phyloP scores from a whole-genome alignment of 2,113 vertebrate genomes.

The Psittacula cyanocephala region DNA sequence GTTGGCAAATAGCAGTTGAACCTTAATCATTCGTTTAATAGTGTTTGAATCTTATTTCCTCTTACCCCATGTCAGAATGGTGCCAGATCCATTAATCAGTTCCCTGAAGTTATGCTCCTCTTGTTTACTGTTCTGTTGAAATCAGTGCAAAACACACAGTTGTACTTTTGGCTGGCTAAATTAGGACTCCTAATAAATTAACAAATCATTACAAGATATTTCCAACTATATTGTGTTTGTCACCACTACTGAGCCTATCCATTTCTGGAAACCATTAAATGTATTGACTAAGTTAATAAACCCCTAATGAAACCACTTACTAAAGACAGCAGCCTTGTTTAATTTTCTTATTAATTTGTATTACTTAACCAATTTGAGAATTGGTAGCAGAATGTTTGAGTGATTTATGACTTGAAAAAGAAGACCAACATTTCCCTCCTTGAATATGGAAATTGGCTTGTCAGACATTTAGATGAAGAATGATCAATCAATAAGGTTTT shows the following conservation, averaged over 20 bases:
- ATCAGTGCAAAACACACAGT: neutral
- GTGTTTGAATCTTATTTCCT: neutral
- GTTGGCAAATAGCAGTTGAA: neutral
- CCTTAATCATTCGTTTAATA: neutral
- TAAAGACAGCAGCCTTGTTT: neutral
- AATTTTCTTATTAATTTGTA: slow-evolving; percentile 50
- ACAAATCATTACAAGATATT: neutral
- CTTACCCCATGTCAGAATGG: neutral
- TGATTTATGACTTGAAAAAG: slow-evolving; percentile 55
- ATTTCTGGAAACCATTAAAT: neutral
- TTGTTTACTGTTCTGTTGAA: neutral
- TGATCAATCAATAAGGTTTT: slow-evolving; percentile 66
- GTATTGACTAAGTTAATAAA: neutral
- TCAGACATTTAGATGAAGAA: slow-evolving; percentile 60
- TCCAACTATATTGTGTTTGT: neutral
- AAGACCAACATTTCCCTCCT: neutral
- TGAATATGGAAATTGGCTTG: slow-evolving; percentile 64
- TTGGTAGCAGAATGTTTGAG: slow-evolving; percentile 21
- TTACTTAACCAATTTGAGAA: slow-evolving; percentile 37
- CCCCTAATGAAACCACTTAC: neutral
- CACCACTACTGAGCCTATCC: neutral
- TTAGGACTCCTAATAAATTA: neutral
- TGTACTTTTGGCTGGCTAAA: neutral
- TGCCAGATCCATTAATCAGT: neutral
- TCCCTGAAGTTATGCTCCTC: neutral